Percentiles rank a stretch among this genome's conserved stretches.
These are phyloP conservation scores for Eriosoma lanigerum DNA, from an alignment of 1,140 invertebrate genomes.

Conservation along the genomic window DNA sequence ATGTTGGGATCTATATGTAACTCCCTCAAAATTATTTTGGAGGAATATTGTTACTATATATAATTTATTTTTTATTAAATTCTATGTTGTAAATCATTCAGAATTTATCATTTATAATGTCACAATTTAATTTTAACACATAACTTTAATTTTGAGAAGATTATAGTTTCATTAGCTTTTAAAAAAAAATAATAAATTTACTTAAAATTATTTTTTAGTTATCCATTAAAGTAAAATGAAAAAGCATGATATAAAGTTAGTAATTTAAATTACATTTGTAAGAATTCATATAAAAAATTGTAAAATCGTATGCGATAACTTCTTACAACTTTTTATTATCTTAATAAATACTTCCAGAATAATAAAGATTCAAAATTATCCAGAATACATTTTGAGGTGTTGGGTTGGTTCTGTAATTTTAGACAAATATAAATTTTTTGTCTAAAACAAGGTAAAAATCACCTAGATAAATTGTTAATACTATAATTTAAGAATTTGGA, in stretches of 20 bases:
- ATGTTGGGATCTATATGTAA: neutral
- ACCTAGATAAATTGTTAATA: constrained; percentile 24
- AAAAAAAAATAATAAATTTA: constrained; percentile 15
- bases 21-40: neutral
- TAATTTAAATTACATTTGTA: constrained; percentile 20
- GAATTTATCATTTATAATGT: neutral
- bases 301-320: constrained; percentile 8
- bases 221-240: neutral
- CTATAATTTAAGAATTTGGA: constrained; percentile 44
- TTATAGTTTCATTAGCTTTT: neutral
- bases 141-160: neutral
- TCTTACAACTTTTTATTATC: neutral
- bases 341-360: neutral
- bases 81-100: neutral
- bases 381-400: constrained; percentile 15
- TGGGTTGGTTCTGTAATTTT: constrained; percentile 16
- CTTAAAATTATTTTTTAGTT: neutral
- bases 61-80: neutral
- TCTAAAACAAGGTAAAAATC: constrained; percentile 34
- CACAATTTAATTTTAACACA: constrained; percentile 14
- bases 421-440: constrained; percentile 6
- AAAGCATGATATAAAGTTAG: neutral
- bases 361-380: constrained; percentile 14
- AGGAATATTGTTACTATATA: neutral
- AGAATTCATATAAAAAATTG: constrained; percentile 39